These are phyloP conservation scores for Pyrgus malvae DNA, from an alignment of 2,888 invertebrate species.

Conservation along the genomic window DNA sequence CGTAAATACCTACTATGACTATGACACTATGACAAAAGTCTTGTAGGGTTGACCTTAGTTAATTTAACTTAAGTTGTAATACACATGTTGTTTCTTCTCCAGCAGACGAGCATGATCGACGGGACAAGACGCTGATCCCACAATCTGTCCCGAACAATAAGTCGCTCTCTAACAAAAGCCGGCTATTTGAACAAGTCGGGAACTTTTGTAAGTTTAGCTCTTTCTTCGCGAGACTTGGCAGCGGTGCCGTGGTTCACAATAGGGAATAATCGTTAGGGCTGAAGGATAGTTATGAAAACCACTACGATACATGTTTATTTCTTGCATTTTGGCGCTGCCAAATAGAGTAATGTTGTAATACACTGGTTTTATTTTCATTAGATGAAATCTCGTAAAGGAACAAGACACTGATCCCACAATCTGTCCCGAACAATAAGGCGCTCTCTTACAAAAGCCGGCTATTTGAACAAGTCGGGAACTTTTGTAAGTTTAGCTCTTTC, in stretches of 20 bases:
- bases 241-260: slow-evolving; percentile 68
- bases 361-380: slow-evolving; percentile 49
- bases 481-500: slow-evolving; percentile 80
- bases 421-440: slow-evolving; percentile 81
- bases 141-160: slow-evolving; percentile 82
- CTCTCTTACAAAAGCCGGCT: slow-evolving; percentile 78
- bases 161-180: slow-evolving; percentile 79
- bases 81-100: slow-evolving; percentile 50
- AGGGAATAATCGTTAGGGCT: slow-evolving; percentile 76
- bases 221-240: slow-evolving; percentile 76
- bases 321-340: slow-evolving; percentile 64
- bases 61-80: slow-evolving; percentile 19
- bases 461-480: slow-evolving; percentile 80
- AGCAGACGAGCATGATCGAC: slow-evolving; percentile 55
- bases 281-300: slow-evolving; percentile 63
- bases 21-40: not conserved
- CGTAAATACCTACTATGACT: too few species aligned
- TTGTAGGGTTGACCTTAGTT: not conserved
- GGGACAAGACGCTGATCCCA: slow-evolving; percentile 67
- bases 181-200: slow-evolving; percentile 79
- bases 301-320: slow-evolving; percentile 75
- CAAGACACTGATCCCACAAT: slow-evolving; percentile 74
- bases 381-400: slow-evolving; percentile 56
- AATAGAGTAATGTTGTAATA: slow-evolving; percentile 43
- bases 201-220: slow-evolving; percentile 81